These are phyloP conservation scores for Thalpophila matura DNA, from an alignment of 2,888 invertebrate genomes.

Conservation along the genomic window DNA sequence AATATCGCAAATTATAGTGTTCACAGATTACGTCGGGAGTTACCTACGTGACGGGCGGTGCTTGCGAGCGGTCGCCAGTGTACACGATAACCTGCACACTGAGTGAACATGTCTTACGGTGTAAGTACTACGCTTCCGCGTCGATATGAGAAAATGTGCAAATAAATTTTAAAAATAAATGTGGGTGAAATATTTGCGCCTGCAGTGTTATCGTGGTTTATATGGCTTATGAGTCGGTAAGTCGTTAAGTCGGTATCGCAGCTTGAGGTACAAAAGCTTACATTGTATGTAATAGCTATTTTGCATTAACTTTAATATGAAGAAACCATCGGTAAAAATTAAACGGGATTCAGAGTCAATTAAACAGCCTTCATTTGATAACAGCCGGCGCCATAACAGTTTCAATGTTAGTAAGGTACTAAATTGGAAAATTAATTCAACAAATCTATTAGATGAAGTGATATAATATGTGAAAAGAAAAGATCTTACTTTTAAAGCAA, in stretches of 20 bases:
- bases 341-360: slow-evolving; percentile 19
- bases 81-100: slow-evolving; percentile 37
- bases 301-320: slow-evolving; percentile 5
- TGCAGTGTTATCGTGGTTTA: slow-evolving; percentile 10
- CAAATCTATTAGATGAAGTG: too few relatives aligned
- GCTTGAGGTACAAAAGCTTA: slow-evolving; percentile 6
- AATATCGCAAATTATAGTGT: slow-evolving; percentile 89
- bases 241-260: background rate
- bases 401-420: background rate
- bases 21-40: slow-evolving; percentile 82
- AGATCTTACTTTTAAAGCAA: too few relatives aligned
- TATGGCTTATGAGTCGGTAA: slow-evolving; percentile 7
- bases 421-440: background rate
- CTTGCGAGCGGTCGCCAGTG: slow-evolving; percentile 49
- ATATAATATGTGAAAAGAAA: too few relatives aligned
- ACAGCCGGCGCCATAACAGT: background rate
- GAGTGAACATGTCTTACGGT: slow-evolving; percentile 35
- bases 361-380: background rate
- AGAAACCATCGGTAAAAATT: background rate
- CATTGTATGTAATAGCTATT: slow-evolving; percentile 16
- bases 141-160: slow-evolving; percentile 32
- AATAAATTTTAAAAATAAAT: slow-evolving; percentile 26
- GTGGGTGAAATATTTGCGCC: slow-evolving; percentile 4
- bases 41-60: slow-evolving; percentile 75
- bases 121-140: slow-evolving; percentile 46